Evolutionary conservation across 2,113 vertebrate species (phyloP).

Genomic region (Amblyopsis rosae): DNA sequence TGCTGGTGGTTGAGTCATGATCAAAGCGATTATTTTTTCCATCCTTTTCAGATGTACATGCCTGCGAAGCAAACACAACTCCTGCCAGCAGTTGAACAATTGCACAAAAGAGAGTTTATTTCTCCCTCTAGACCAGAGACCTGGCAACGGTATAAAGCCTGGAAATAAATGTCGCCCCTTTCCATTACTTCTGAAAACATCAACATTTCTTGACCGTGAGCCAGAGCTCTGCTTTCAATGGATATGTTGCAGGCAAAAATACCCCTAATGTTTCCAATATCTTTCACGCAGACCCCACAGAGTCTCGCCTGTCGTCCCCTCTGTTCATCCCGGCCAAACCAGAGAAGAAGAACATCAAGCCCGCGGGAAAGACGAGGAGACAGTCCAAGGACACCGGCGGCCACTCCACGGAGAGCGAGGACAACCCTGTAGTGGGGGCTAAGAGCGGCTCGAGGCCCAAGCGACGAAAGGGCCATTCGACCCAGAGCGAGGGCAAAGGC

Average conservation of each 20-base stretch:
- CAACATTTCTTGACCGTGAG: slow-evolving; percentile 39
- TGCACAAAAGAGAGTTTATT: slow-evolving; percentile 55
- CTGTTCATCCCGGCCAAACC: slow-evolving; percentile 72
- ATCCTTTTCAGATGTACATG: slow-evolving; percentile 70
- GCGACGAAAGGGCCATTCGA: slow-evolving; percentile 45
- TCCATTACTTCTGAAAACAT: slow-evolving; percentile 57
- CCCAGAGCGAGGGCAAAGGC: slow-evolving; percentile 41
- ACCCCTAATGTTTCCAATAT: slow-evolving; percentile 7
- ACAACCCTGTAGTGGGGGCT: slow-evolving; percentile 16
- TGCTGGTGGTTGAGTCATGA: slow-evolving; percentile 29
- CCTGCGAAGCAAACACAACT: slow-evolving; percentile 65
- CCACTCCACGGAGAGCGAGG: slow-evolving; percentile 72
- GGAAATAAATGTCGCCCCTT: slow-evolving; percentile 51
- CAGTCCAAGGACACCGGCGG: slow-evolving; percentile 32
- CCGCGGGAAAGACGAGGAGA: slow-evolving; percentile 46
- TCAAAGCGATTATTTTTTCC: slow-evolving; percentile 48
- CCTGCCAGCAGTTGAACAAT: slow-evolving; percentile 66
- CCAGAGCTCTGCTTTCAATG: slow-evolving; percentile 37
- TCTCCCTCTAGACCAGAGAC: slow-evolving; percentile 43
- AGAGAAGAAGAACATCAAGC: slow-evolving; percentile 43
- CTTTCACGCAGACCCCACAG: slow-evolving; percentile 40
- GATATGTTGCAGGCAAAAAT: slow-evolving; percentile 36
- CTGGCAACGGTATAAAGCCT: slow-evolving; percentile 62
- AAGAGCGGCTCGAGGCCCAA: slow-evolving; percentile 58
- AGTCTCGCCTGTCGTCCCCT: slow-evolving; percentile 70